Percentiles rank a stretch among this genome's conserved stretches.
Conservation (phyloP, 2,113 vertebrate genomes). For the Pelecanus crispus region DNA sequence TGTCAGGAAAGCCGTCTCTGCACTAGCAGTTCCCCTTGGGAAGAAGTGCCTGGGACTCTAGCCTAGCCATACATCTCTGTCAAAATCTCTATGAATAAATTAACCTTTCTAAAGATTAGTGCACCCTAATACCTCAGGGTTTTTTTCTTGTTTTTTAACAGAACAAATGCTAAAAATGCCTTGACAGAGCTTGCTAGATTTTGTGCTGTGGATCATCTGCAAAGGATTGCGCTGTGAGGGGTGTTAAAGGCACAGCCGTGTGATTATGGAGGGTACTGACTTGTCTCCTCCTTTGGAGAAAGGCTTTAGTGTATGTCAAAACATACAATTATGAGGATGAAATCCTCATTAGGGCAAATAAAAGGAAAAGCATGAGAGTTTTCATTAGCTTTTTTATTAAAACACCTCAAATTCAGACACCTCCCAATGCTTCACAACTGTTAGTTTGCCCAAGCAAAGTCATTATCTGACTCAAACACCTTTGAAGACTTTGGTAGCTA, state of each 20-base stretch:
- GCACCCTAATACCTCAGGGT: constrained; percentile 96
- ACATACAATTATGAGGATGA: rapidly evolving
- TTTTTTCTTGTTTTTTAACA: constrained; percentile 78
- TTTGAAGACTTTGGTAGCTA: background rate
- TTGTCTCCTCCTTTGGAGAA: background rate
- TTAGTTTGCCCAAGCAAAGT: background rate
- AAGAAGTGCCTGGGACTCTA: constrained; percentile 85
- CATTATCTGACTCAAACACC: background rate
- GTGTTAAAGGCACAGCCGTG: constrained; percentile 18
- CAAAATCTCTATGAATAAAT: constrained; percentile 99
- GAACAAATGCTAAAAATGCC: constrained; percentile 85
- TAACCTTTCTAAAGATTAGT: constrained; percentile 99
- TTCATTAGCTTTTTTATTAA: background rate
- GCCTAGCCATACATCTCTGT: constrained; percentile 97
- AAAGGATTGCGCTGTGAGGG: background rate
- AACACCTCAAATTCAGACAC: background rate
- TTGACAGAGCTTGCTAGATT: constrained; percentile 78
- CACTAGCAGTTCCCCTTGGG: constrained; percentile 80
- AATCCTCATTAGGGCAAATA: background rate
- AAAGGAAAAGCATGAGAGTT: too few relatives aligned
- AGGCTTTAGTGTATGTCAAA: background rate
- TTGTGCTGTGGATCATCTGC: constrained; percentile 45
- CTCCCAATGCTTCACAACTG: background rate
- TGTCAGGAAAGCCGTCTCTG: constrained; percentile 64
- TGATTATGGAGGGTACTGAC: background rate